These are phyloP conservation scores for Tanaodytes sp. DNA, from an alignment of 2,888 invertebrate species.

Conservation along the genomic window DNA sequence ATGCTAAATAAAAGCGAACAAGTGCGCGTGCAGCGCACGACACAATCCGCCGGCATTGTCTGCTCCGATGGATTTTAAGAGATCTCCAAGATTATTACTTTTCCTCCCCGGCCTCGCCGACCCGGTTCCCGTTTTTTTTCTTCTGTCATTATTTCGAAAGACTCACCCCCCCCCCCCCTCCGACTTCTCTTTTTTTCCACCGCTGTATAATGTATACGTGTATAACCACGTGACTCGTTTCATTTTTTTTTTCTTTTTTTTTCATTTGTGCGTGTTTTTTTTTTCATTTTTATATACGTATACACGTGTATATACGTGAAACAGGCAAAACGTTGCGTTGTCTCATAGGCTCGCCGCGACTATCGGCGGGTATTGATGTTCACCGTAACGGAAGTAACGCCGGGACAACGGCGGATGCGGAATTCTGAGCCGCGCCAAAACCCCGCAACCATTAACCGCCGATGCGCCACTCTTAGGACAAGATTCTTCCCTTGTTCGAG, in stretches of 20 bases:
- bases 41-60: conserved; percentile 72
- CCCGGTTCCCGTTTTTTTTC: conserved; percentile 67
- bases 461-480: conserved; percentile 41
- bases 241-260: no score
- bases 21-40: conserved; percentile 66
- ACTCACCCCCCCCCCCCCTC: no score
- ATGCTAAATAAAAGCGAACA: conserved; percentile 52
- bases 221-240: no score
- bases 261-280: no score
- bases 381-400: conserved; percentile 73
- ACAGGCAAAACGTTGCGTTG: no score
- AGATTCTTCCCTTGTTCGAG: conserved; percentile 45
- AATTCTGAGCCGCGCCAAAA: conserved; percentile 60
- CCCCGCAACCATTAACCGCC: conserved; percentile 57
- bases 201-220: no score
- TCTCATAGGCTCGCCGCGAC: conserved; percentile 72
- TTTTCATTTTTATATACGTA: no score
- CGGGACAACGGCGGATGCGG: conserved; percentile 67
- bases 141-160: conserved; percentile 70
- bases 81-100: conserved; percentile 74
- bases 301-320: conserved; percentile 41
- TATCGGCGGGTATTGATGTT: conserved; percentile 72
- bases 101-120: conserved; percentile 46
- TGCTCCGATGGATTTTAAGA: conserved; percentile 74
- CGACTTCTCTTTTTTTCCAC: no score